Evolutionary conservation across 2,797 vertebrate genomes (phyloP), one percentile per base, ranked within the genome.

Genomic region (Chaunax sp.): DNA sequence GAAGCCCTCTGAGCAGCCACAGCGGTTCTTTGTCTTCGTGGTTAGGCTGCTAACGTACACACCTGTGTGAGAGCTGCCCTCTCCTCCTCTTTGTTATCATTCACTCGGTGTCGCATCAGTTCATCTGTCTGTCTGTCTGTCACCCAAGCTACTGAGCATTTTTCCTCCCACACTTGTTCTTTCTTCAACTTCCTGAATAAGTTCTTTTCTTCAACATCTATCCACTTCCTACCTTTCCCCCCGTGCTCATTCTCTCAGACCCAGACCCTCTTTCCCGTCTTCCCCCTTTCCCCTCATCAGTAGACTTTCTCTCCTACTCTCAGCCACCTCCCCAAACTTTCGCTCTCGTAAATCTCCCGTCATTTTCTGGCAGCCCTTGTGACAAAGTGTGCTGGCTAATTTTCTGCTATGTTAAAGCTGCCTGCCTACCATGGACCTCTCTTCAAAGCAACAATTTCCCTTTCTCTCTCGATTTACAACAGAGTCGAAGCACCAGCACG

Each of bases 351-450:
- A 83, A 69, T 64, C 61, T 73, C 70, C 51, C 64, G 74, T 85
- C 47, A 64, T 61, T 79, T 78, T 75, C 30, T 6, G 0, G 26
- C 33, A 47, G 64, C 44, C 46, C 41, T 58, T 35, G 55, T 40
- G 56, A 66, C 41, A 37, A 45, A 71, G 61, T 0, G 6, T 1
- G 3, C 52, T 2, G 56, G 62, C 64, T 80, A 69, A 87, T 87
- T 78, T 84, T 80, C 77, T 78, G 81, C 77, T 51, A 62, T 74
- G 78, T 83, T 84, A 80, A 85, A 78, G 43, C 87, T 25, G 72
- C 55, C 59, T 64, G 55, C 58, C 68, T 74, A 80, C 79, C 28
- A 15, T 20, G 12, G 79, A 64, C 63, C 46, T 60, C 47, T 72
- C 57, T 75, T 83, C 50, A 80, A 71, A 86, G 61, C 26, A 60